Percentiles rank a stretch among this genome's conserved stretches.
phyloP scores from a whole-genome alignment of 1,140 invertebrate species.

The Drosophila navojoa region DNA sequence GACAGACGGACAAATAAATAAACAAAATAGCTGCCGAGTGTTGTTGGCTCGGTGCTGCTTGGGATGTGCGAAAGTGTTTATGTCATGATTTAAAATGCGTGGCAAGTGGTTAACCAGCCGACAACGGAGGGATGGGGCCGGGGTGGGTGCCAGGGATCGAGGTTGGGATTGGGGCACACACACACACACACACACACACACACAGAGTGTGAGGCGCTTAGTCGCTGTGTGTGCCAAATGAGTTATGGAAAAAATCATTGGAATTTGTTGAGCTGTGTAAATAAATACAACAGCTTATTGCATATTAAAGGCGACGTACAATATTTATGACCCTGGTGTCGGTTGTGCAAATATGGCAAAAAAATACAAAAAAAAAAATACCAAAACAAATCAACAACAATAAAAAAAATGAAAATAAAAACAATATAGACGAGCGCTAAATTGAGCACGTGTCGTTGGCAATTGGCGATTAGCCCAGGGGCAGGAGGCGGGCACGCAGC shows the following conservation, averaged over 20 bases:
- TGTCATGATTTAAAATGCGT: conserved; percentile 50
- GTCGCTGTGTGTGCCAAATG: conserved; percentile 24
- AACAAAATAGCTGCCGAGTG: conserved; percentile 12
- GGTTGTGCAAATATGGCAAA: conserved; percentile 39
- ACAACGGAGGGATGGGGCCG: background rate
- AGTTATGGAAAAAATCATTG: conserved; percentile 43
- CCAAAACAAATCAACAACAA: background rate
- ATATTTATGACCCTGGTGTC: conserved; percentile 34
- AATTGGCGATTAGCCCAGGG: background rate
- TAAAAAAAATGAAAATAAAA: background rate
- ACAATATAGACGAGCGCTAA: conserved; percentile 12
- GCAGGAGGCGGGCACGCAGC: no score
- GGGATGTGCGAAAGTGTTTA: conserved; percentile 52
- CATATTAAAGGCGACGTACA: conserved; percentile 44
- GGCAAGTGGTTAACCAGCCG: conserved; percentile 5
- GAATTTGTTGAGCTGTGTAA: conserved; percentile 46
- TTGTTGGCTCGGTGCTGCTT: conserved; percentile 9
- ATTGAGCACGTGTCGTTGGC: conserved; percentile 11
- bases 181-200: no score
- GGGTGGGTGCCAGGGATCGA: background rate
- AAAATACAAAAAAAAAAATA: conserved; percentile 8
- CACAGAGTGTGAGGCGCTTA: background rate
- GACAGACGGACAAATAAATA: conserved; percentile 19
- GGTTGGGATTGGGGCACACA: background rate
- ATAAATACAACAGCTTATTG: conserved; percentile 43